Percentiles rank a stretch among this genome's conserved stretches.
Conservation (phyloP, 2,113 vertebrate species). For the Antechinus stuartii region DNA sequence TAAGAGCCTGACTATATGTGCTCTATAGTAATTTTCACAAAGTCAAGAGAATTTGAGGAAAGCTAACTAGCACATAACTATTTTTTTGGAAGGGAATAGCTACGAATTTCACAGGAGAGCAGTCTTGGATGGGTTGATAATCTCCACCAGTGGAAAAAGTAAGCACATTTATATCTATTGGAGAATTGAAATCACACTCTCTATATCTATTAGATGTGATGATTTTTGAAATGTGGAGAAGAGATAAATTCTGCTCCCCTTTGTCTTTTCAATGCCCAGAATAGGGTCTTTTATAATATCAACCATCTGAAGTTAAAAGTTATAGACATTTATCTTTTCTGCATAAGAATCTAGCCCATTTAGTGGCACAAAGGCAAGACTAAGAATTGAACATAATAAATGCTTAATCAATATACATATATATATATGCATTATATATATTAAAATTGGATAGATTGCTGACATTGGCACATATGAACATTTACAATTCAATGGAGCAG, state of each 20-base stretch:
- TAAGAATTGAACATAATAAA: not conserved
- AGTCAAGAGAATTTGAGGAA: not conserved
- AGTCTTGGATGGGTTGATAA: not conserved
- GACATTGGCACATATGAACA: not conserved
- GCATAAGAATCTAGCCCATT: not conserved
- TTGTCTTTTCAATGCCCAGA: not conserved
- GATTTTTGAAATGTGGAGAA: not conserved
- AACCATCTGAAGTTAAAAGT: not conserved
- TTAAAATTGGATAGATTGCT: not conserved
- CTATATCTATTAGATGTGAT: not conserved
- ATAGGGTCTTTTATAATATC: not conserved
- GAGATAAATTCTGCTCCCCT: not conserved
- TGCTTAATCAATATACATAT: not conserved
- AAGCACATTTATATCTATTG: not conserved
- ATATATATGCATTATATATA: too few species aligned
- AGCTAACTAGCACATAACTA: not conserved
- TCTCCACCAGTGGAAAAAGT: not conserved
- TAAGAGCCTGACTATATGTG: not conserved
- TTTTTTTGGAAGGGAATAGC: not conserved
- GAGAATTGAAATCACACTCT: not conserved
- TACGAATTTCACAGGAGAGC: not conserved
- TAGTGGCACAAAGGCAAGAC: not conserved
- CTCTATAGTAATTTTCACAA: not conserved
- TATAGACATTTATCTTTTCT: not conserved
- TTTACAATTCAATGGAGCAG: not conserved